Conservation (phyloP, 2,113 vertebrate genomes). For the Siphamia tubifer region DNA sequence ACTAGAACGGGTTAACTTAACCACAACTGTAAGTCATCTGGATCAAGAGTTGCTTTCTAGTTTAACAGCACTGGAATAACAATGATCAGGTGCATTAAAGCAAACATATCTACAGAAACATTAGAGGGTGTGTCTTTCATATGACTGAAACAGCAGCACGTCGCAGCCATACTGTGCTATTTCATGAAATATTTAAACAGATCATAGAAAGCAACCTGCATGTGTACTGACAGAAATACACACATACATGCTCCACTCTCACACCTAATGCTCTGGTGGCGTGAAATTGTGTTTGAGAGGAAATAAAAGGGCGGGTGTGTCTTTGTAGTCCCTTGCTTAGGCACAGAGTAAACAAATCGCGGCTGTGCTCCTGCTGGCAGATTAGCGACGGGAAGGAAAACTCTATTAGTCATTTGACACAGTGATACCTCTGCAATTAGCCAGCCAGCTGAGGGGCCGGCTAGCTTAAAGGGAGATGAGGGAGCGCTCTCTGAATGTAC, state of each 20-base stretch:
- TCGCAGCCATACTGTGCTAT: background rate
- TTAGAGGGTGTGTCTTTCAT: background rate
- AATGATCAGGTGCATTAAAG: background rate
- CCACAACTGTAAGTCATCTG: no score
- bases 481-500: conserved; percentile 9
- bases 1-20: no score
- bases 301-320: conserved; percentile 54
- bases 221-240: background rate
- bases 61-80: no score
- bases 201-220: conserved; percentile 3
- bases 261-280: conserved; percentile 16
- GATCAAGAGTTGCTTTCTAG: background rate
- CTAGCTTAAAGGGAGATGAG: conserved; percentile 21
- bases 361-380: conserved; percentile 60
- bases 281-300: conserved; percentile 56
- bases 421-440: conserved; percentile 72
- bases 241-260: background rate
- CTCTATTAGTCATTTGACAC: conserved; percentile 72
- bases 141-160: background rate
- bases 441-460: conserved; percentile 33
- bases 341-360: conserved; percentile 65
- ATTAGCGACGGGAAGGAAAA: conserved; percentile 63
- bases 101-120: background rate
- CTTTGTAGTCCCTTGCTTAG: conserved; percentile 50
- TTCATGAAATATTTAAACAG: conserved; percentile 38